Base-by-base conservation (phyloP, 2,797 vertebrate genomes). In the Cygnus olor region DNA sequence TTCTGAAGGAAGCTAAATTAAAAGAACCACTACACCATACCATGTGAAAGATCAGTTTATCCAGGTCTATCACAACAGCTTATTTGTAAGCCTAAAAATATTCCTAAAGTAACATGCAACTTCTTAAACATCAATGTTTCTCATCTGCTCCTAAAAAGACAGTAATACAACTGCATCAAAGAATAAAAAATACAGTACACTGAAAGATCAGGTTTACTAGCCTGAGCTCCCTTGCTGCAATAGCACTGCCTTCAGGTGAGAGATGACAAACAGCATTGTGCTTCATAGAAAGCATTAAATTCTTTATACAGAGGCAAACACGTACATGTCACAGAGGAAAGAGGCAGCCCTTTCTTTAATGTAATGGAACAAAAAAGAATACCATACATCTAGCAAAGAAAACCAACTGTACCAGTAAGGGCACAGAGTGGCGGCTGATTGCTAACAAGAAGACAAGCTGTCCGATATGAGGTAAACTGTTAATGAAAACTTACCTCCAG, bases 401-500 rank as follows among this genome's bases (percentile, higher is more conserved):
- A 73, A 89, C 16, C n/a, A 89, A 16, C 14, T 18, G 15, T 3
- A 74, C 45, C 25, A 76, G 61, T 38, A 65, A 60, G 21, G 16
- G 11, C 53, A 84, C 27, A 84, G 88, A 86, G 0, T 24, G 27
- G 36, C 49, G 58, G 51, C 38, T 76, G 71, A 68, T 0, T 45
- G 28, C 45, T 81, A 60, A 78, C 40, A 53, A 40, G 80, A 47
- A 86, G 49, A 69, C 6, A 65, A 65, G 6, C 1, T 6, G 8
- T 47, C 10, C 32, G 57, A 7, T 34, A 81, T 4, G 10, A 83
- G 13, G 21, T 14, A 61, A 94, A 86, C 6, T 47, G 36, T 19
- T 81, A 49, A 77, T 64, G n/a, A 90, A 92, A 68, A 80, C 95
- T 87, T 98, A 99, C 99, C 99, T 98, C 99, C 99, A 94, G 99